phyloP scores from a whole-genome alignment of 2,888 invertebrate species.

The Amblyjoppa proteus region DNA sequence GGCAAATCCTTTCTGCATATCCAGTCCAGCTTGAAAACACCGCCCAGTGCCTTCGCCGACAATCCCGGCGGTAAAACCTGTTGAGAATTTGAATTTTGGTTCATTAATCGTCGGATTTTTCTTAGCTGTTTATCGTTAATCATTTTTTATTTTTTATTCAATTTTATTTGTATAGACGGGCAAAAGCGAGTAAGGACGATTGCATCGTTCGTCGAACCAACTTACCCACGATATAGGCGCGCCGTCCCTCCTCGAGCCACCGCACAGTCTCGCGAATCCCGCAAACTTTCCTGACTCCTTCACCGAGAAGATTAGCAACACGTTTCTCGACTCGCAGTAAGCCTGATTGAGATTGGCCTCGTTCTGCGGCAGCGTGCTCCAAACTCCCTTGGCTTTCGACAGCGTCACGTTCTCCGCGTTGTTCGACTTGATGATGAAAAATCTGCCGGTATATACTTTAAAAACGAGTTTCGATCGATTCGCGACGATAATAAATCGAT shows the following conservation, averaged over 20 bases:
- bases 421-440: conserved; percentile 99
- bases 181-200: not conserved
- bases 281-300: conserved; percentile 98
- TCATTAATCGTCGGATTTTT: not conserved
- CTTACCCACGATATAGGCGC: conserved; percentile 95
- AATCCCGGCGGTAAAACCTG: conserved; percentile 94
- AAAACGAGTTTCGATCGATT: conserved; percentile 65
- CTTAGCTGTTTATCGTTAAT: not conserved
- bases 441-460: conserved; percentile 85
- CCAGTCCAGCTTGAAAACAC: conserved; percentile 99
- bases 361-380: conserved; percentile 99
- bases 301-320: conserved; percentile 97
- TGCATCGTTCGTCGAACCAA: not conserved
- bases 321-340: conserved; percentile 96
- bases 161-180: not conserved
- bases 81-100: conserved; percentile 44
- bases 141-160: too few relatives aligned
- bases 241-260: conserved; percentile 95
- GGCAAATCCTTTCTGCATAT: conserved; percentile 97
- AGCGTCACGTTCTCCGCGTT: conserved; percentile 98
- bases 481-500: conserved; percentile 8
- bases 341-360: conserved; percentile 98
- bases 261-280: conserved; percentile 96
- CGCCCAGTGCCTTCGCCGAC: conserved; percentile 96
- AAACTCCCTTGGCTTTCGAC: conserved; percentile 97